phyloP scores from a whole-genome alignment of 1,140 invertebrate genomes.

The Zaprionus camerounensis region DNA sequence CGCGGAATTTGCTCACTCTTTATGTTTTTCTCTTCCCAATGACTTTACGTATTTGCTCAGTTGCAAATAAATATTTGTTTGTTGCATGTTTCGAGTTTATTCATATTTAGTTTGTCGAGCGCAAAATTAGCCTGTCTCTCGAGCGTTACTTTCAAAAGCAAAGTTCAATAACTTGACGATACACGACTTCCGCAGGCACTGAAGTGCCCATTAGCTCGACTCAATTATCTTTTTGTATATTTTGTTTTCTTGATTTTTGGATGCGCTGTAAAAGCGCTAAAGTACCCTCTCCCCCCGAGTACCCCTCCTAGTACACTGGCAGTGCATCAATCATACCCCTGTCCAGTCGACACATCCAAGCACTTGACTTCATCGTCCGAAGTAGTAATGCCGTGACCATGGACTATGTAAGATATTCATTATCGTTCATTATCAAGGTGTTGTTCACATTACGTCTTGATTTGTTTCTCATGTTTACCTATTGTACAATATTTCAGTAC shows the following conservation, averaged over 20 bases:
- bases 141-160: slow-evolving; percentile 34
- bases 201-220: slow-evolving; percentile 32
- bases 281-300: not conserved
- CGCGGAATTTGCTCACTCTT: slow-evolving; percentile 24
- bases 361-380: slow-evolving; percentile 16
- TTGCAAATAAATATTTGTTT: slow-evolving; percentile 52
- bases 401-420: slow-evolving; percentile 55
- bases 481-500: slow-evolving; percentile 9
- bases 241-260: slow-evolving; percentile 12
- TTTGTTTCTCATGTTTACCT: slow-evolving; percentile 18
- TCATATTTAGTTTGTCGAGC: slow-evolving; percentile 13
- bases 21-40: slow-evolving; percentile 1
- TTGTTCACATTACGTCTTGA: slow-evolving; percentile 51
- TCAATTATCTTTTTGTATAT: slow-evolving; percentile 32
- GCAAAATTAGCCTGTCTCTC: slow-evolving; percentile 25
- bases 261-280: slow-evolving; percentile 6
- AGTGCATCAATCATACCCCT: slow-evolving; percentile 39
- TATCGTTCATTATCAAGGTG: slow-evolving; percentile 66
- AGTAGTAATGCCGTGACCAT: slow-evolving; percentile 34
- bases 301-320: not conserved
- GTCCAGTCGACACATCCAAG: slow-evolving; percentile 3
- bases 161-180: slow-evolving; percentile 49
- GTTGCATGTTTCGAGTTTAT: slow-evolving; percentile 30
- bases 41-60: slow-evolving; percentile 27
- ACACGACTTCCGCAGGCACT: slow-evolving; percentile 33